Conservation (phyloP, 2,888 invertebrate genomes). For the Nowickia ferox region DNA sequence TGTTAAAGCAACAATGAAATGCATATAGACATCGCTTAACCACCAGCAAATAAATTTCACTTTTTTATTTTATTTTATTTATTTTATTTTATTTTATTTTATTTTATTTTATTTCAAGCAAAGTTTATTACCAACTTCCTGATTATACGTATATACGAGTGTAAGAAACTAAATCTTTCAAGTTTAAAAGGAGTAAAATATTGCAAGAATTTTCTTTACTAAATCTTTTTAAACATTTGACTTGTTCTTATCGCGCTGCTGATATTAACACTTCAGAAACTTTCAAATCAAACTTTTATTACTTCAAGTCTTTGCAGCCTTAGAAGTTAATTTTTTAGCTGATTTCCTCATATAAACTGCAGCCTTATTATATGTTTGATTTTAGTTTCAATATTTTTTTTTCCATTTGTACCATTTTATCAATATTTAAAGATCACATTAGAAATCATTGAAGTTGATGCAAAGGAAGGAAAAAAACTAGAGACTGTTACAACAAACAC, state of each 20-base stretch:
- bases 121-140: no score
- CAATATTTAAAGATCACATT: slow-evolving; percentile 72
- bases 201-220: neutral
- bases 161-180: neutral
- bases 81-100: no score
- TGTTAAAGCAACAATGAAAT: no score
- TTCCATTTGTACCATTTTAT: slow-evolving; percentile 41
- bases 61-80: no score
- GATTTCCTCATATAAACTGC: neutral
- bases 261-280: slow-evolving; percentile 40
- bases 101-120: no score
- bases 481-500: slow-evolving; percentile 66
- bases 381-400: slow-evolving; percentile 5
- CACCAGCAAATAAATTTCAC: no score
- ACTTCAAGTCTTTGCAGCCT: slow-evolving; percentile 2
- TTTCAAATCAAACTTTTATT: slow-evolving; percentile 44
- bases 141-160: no score
- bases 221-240: neutral
- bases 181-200: neutral
- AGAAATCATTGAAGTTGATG: slow-evolving; percentile 66
- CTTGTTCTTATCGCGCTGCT: neutral
- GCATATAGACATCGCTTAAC: no score
- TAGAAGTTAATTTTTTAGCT: slow-evolving; percentile 1
- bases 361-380: neutral
- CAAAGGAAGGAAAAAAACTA: slow-evolving; percentile 19